Conservation (phyloP, 1,140 invertebrate genomes). For the Dermatophagoides farinae region DNA sequence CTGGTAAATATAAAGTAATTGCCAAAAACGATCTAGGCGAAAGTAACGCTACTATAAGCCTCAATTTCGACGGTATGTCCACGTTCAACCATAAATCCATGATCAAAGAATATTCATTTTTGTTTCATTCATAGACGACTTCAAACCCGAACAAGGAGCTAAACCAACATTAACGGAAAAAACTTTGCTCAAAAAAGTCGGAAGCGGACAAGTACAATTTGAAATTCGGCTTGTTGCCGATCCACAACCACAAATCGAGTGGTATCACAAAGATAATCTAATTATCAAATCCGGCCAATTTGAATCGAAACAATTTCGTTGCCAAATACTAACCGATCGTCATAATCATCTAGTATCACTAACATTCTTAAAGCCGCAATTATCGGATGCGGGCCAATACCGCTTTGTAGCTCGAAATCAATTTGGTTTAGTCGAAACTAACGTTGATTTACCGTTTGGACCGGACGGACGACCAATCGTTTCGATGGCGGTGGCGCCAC, state of each 20-base stretch:
- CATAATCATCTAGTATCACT: conserved; percentile 55
- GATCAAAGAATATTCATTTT: not conserved
- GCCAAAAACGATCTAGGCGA: conserved; percentile 89
- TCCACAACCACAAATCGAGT: conserved; percentile 68
- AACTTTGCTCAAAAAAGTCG: conserved; percentile 79
- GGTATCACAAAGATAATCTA: conserved; percentile 36
- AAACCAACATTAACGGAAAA: conserved; percentile 89
- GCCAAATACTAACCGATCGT: conserved; percentile 13
- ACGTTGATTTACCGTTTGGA: conserved; percentile 77
- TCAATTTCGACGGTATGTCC: conserved; percentile 91
- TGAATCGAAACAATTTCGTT: conserved; percentile 12
- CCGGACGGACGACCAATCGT: conserved; percentile 58
- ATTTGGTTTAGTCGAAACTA: conserved; percentile 71
- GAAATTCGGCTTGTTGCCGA: conserved; percentile 86
- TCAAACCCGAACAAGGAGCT: conserved; percentile 40
- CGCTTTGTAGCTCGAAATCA: conserved; percentile 75
- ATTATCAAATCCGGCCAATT: not conserved
- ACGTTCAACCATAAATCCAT: conserved; percentile 2
- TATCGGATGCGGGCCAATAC: conserved; percentile 74
- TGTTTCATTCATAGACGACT: not conserved
- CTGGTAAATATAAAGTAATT: conserved; percentile 87
- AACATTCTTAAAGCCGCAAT: conserved; percentile 59
- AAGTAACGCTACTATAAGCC: conserved; percentile 82
- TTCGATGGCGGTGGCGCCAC: conserved; percentile 75
- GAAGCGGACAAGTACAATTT: conserved; percentile 80